These are phyloP conservation scores for Cebuella pygmaea DNA, from an alignment of 2,797 vertebrate species.

Conservation along the genomic window DNA sequence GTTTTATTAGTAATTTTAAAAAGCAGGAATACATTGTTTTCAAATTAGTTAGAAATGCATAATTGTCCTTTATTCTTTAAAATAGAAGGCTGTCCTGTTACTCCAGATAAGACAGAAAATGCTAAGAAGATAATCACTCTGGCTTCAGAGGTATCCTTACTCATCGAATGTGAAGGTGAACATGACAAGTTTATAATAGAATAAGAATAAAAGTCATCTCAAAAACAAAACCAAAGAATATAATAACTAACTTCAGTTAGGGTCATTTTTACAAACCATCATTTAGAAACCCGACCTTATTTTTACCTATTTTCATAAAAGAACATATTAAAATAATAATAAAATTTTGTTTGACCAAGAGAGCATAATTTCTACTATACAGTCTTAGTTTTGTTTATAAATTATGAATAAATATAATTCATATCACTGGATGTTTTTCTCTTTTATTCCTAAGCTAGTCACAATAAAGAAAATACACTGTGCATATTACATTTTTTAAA, in stretches of 20 bases:
- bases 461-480: neutral
- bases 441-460: neutral
- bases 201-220: neutral
- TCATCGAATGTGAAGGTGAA: neutral
- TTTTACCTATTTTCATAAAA: neutral
- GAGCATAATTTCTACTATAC: neutral
- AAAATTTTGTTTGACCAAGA: neutral
- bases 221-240: conserved; percentile 2
- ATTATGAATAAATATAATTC: neutral
- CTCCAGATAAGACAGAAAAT: neutral
- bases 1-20: neutral
- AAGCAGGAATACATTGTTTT: neutral
- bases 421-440: neutral
- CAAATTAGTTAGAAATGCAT: neutral
- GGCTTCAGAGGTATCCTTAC: neutral
- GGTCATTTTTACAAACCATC: neutral
- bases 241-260: neutral
- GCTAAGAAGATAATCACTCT: neutral
- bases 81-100: neutral
- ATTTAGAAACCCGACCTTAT: neutral
- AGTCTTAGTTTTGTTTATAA: neutral
- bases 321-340: neutral
- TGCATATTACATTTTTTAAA: neutral
- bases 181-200: neutral
- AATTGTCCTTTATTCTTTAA: neutral